These are phyloP conservation scores for Odontamblyopus rebecca DNA, from an alignment of 2,797 vertebrate genomes.

Conservation along the genomic window DNA sequence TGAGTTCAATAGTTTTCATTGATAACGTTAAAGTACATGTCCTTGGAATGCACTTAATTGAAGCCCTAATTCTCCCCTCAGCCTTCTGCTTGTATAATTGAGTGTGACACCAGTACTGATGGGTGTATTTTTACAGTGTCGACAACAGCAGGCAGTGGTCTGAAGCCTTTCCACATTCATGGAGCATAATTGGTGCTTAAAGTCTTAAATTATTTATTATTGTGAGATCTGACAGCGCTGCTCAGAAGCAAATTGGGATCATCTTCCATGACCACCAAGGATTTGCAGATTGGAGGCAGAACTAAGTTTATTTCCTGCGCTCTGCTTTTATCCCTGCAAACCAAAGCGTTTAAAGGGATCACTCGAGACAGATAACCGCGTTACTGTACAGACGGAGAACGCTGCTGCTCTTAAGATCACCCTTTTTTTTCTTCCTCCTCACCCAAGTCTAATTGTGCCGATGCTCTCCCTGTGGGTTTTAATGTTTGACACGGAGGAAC, in stretches of 20 bases:
- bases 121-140: conserved; percentile 67
- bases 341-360: conserved; percentile 85
- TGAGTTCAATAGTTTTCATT: conserved; percentile 10
- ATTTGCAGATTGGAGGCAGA: conserved; percentile 86
- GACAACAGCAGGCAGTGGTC: conserved; percentile 68
- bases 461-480: conserved; percentile 84
- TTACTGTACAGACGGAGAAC: conserved; percentile 82
- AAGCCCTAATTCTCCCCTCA: conserved; percentile 43
- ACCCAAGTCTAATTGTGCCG: conserved; percentile 80
- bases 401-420: conserved; percentile 79
- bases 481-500: conserved; percentile 85
- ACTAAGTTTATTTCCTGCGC: conserved; percentile 86
- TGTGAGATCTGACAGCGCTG: conserved; percentile 84
- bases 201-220: conserved; percentile 87
- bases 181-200: conserved; percentile 83
- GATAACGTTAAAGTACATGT: conserved; percentile 9
- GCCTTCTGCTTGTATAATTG: conserved; percentile 48
- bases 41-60: conserved; percentile 28
- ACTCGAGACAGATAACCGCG: conserved; percentile 83
- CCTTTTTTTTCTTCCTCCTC: conserved; percentile 69
- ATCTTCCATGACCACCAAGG: conserved; percentile 88
- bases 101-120: conserved; percentile 68
- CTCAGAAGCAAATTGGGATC: conserved; percentile 86
- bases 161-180: conserved; percentile 80
- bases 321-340: conserved; percentile 85